Base-by-base conservation (phyloP, 2,888 invertebrate species). In the Penaeus monodon region DNA sequence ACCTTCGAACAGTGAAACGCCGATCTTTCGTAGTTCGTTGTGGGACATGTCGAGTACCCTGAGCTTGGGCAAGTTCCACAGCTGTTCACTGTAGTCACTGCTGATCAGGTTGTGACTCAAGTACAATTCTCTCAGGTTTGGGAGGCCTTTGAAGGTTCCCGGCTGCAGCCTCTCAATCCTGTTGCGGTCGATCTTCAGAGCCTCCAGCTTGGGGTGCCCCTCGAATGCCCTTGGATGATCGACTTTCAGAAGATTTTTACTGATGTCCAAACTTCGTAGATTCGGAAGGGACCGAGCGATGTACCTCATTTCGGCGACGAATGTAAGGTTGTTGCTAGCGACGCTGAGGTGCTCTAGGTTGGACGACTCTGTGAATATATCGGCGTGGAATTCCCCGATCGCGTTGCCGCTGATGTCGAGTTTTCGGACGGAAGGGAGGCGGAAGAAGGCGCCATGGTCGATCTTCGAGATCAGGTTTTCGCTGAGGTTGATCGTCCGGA, bases 91-190 rank as follows among this genome's bases (percentile, higher is more conserved):
- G 29, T 65, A 44, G 65, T 87, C 85, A 38, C 88, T 84, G 22
- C 49, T 88, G 57, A 91, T 88, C 24, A 80, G 79, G 78, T 91
- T 91, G 83, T 90, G 85, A 29, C 88, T 90, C 79, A 91, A 73
- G 91, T 96, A 95, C 0, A 97, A 92, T 90, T 95, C 96, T 92
- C 97, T 96, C 73, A 97, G 92, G 85, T 93, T 94, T 8, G 96
- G 95, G 90, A 97, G 92, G 90, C 95, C 94, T n/a, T 64, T 66
- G 81, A 91, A 91, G 38, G 85, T 81, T 27, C 86, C 81, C n/a
- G 81, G 38, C 76, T 44, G 78, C 29, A 91, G n/a, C n/a, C 85
- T 79, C 1, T 81, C 68, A 20, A 91, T 82, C 20, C 86, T 81
- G 84, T 91, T 91, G 83, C 86, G 80, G 77, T 90, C 80, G 29